Conservation (phyloP, 2,888 invertebrate genomes). For the Orgyia antiqua region DNA sequence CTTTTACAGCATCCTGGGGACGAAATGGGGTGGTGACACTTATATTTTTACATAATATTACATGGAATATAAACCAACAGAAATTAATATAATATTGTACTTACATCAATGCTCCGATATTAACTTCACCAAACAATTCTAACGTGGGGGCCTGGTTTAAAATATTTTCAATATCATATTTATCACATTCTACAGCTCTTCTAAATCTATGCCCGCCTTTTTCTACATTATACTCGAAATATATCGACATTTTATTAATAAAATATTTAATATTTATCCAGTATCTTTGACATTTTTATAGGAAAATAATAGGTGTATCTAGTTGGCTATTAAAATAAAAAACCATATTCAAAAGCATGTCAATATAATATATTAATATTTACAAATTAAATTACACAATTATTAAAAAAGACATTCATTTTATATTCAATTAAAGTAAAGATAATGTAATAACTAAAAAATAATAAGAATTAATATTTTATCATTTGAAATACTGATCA, state of each 20-base stretch:
- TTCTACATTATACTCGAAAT: conserved; percentile 56
- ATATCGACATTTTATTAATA: conserved; percentile 55
- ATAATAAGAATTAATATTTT: no score
- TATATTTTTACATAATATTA: no score
- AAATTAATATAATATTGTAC: no score
- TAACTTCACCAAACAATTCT: conserved; percentile 40
- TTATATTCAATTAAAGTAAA: no score
- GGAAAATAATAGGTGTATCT: no score
- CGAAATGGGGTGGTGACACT: no score
- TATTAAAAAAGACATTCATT: conserved; percentile 27
- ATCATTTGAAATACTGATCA: conserved; percentile 36
- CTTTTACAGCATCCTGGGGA: no score
- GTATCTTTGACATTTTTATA: no score
- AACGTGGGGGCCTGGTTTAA: conserved; percentile 32
- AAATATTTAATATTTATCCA: conserved; percentile 7
- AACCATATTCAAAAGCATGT: no score
- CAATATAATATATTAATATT: conserved; percentile 65
- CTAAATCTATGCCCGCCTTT: conserved; percentile 48
- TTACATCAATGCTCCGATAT: conserved; percentile 59
- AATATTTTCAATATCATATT: conserved; percentile 43
- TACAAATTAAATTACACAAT: conserved; percentile 41
- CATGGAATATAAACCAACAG: no score
- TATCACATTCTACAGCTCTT: conserved; percentile 58
- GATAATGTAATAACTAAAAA: no score
- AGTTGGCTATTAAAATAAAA: no score